Conservation (phyloP, 2,888 invertebrate genomes). For the Drosophila borealis region DNA sequence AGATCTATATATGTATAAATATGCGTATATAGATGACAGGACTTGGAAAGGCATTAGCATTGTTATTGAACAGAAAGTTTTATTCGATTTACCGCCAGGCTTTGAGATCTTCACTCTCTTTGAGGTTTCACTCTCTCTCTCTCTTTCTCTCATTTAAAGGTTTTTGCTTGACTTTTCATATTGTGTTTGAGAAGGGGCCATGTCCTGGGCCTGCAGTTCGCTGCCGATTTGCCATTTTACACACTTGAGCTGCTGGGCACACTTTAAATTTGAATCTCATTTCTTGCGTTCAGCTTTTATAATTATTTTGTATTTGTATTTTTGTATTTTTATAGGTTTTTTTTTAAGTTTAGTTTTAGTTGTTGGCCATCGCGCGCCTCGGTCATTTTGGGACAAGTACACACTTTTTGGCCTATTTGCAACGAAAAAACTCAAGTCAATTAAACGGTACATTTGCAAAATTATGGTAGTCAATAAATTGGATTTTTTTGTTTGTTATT, state of each 20-base stretch:
- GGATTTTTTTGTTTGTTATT: slow-evolving; percentile 57
- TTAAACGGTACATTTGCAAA: slow-evolving; percentile 79
- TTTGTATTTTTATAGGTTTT: slow-evolving; percentile 51
- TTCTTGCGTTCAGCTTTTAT: slow-evolving; percentile 63
- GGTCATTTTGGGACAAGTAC: slow-evolving; percentile 85
- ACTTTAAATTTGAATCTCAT: slow-evolving; percentile 63
- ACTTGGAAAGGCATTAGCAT: slow-evolving; percentile 76
- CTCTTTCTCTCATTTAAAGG: slow-evolving; percentile 30
- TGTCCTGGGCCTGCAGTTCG: slow-evolving; percentile 52
- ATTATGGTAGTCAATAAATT: slow-evolving; percentile 69
- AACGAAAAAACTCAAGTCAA: slow-evolving; percentile 85
- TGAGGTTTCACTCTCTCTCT: slow-evolving; percentile 14
- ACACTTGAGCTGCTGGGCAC: slow-evolving; percentile 57
- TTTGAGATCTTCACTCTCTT: slow-evolving; percentile 39
- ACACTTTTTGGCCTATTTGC: slow-evolving; percentile 86
- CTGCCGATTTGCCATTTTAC: slow-evolving; percentile 44
- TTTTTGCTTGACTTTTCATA: slow-evolving; percentile 41
- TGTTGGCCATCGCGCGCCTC: slow-evolving; percentile 86
- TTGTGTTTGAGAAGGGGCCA: slow-evolving; percentile 35
- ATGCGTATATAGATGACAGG: slow-evolving; percentile 69
- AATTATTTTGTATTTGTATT: slow-evolving; percentile 55
- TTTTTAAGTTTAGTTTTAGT: slow-evolving; percentile 81
- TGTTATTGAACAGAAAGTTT: slow-evolving; percentile 61
- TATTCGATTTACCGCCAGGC: slow-evolving; percentile 82
- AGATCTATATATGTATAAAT: slow-evolving; percentile 37